Evolutionary conservation across 2,888 invertebrate genomes (phyloP), one percentile per base, ranked within the genome.

Genomic region (Pyrocoelia pectoralis): DNA sequence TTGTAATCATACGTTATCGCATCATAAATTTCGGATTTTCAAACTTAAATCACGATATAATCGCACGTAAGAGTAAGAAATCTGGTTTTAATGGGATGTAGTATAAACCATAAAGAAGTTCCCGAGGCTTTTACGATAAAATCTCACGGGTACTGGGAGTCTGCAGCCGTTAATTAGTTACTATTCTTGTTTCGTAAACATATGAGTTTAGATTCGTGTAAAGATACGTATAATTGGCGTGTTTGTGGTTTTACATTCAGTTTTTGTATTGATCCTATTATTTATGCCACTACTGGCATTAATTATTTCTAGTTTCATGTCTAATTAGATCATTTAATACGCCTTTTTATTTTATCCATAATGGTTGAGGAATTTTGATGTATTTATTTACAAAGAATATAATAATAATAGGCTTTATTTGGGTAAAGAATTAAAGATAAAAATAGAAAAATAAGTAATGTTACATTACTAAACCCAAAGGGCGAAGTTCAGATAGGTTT

Each of bases 51-150:
- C 65, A 61, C 48, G 58, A 58, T 57, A 65, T 65, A 65, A 65
- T 61, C 65, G 56, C 56, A 41, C 53, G 52, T 54, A 56, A 33
- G 48, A 61, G 65, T 56, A 65, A 65, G 61, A 65, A 65, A 61
- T 61, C 65, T 65, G 56, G 56, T 57, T 65, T 65, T 65, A 65
- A 65, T 65, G 65, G 60, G 65, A 53, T 60, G 60, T 61, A 65
- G 56, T 52, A 65, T 65, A 65, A 65, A 65, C 65, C 60, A 65
- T 65, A 56, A 61, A 65, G 65, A 60, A 65, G 65, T 61, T 65
- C 60, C 65, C 52, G 56, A 48, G 64, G 58, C 59, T 46, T 46
- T 50, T 50, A 38, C 49, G 65, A 65, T 64, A 64, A 54, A 51
- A 64, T 64, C 64, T 59, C 56, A 64, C 64, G 43, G 56, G 57